Conservation (phyloP, 2,797 vertebrate species). For the Phyllotis vaccarum region DNA sequence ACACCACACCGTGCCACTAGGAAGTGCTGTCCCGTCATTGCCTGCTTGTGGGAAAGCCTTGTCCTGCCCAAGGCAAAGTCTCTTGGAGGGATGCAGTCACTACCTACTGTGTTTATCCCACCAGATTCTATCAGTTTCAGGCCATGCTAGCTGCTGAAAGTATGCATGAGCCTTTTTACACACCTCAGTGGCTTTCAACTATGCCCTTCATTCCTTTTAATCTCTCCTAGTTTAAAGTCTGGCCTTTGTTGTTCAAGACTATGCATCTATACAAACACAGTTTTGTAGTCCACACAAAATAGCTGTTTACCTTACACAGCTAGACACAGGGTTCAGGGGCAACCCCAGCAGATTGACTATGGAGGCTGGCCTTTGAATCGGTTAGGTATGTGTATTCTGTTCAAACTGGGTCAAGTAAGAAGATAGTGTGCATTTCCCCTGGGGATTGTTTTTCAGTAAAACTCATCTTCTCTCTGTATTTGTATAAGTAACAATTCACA, state of each 20-base stretch:
- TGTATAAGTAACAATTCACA: background rate
- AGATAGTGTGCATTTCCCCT: background rate
- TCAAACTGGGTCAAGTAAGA: background rate
- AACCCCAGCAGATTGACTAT: background rate
- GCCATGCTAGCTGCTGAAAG: background rate
- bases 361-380: background rate
- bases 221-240: background rate
- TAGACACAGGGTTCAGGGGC: background rate
- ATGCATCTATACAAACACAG: background rate
- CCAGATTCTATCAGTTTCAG: background rate
- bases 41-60: rapidly evolving
- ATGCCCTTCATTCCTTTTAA: background rate
- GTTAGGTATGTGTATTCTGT: background rate
- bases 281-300: background rate
- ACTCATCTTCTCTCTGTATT: background rate
- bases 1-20: rapidly evolving
- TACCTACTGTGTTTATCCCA: background rate
- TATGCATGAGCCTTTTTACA: background rate
- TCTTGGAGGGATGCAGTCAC: background rate
- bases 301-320: background rate
- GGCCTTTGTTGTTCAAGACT: background rate
- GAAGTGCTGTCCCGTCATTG: rapidly evolving
- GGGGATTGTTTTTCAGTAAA: background rate
- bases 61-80: background rate
- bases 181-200: background rate